Conservation (phyloP, 2,797 vertebrate genomes). For the Esox masquinongy region DNA sequence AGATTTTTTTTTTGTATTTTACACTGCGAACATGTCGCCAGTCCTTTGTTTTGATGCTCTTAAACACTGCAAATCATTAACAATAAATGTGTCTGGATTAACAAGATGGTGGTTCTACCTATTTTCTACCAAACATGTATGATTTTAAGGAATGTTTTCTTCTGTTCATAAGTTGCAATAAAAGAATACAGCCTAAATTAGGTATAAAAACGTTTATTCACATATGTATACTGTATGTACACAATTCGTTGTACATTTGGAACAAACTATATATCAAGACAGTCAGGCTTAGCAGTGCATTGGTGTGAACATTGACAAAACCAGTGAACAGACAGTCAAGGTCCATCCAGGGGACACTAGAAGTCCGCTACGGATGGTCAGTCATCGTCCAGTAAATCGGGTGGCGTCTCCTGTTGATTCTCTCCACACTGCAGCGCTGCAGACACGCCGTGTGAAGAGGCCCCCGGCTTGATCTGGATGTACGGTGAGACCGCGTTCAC, state of each 20-base stretch:
- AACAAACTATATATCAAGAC: neutral
- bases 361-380: neutral
- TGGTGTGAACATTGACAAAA: neutral
- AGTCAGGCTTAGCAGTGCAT: neutral
- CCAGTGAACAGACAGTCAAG: neutral
- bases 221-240: too few relatives aligned
- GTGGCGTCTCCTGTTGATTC: neutral
- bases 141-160: too few relatives aligned
- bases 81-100: conserved; percentile 65
- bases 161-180: neutral
- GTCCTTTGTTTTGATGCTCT: conserved; percentile 34
- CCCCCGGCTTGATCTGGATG: neutral
- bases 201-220: neutral
- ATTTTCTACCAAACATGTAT: neutral
- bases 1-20: conserved; percentile 65
- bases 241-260: neutral
- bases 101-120: neutral
- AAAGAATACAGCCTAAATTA: neutral
- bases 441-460: neutral
- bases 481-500: neutral
- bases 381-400: neutral
- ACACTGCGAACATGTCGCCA: conserved; percentile 55
- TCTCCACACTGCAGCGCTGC: neutral
- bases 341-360: too few relatives aligned
- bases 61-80: conserved; percentile 55